Evolutionary conservation across 35 echinoderm and acorn worm genomes (phyloP), one percentile per base, ranked within the genome.

Genomic region (Patiria miniata): DNA sequence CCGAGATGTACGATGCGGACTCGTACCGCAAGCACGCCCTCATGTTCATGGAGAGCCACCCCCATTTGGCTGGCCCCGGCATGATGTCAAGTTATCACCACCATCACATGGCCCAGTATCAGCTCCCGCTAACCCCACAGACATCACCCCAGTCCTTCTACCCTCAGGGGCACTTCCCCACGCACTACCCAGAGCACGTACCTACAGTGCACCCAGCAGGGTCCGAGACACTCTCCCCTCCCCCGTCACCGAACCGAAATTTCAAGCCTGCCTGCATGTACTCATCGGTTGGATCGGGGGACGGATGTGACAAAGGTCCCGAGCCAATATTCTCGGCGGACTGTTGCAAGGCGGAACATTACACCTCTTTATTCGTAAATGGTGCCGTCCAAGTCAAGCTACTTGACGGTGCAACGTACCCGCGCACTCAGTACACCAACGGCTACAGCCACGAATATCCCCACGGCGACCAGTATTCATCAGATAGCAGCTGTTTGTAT

Each of bases 1-100:
- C 89, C 1, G 96, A 99, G 44, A 94, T 92, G 92, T 99, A 99
- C 87, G 92, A 99, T 39, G 87, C 83, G 12, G 86, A 87, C 29
- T 94, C 91, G 30, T 93, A 90, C 42, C 91, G 91, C 18, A 90
- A 90, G 34, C 94, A 96, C 37, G 91, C 91, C 28, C 42, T 90
- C 52, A 78, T 83, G 17, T 36, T 93, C n/a, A 95, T 91, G 78
- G 92, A 94, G 40, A 84, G 77, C 5, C 85, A 76, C 28, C 91
- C 87, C 22, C 82, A 83, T 16, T 56, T 89, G 40, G 80, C 79
- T 61, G 12, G 39, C 32, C 15, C 28, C 68, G 79, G 52, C 40
- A 73, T 73, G 65, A 7, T 73, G 65, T 9, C 65, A 34, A 34
- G 26, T 73, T 73, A 73, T 34, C 65, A 73, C 29, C 65, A 73